A percentile compares a stretch with the other conserved stretches of the same genome.
phyloP scores from a whole-genome alignment of 2,113 vertebrate species.

The Numida meleagris region DNA sequence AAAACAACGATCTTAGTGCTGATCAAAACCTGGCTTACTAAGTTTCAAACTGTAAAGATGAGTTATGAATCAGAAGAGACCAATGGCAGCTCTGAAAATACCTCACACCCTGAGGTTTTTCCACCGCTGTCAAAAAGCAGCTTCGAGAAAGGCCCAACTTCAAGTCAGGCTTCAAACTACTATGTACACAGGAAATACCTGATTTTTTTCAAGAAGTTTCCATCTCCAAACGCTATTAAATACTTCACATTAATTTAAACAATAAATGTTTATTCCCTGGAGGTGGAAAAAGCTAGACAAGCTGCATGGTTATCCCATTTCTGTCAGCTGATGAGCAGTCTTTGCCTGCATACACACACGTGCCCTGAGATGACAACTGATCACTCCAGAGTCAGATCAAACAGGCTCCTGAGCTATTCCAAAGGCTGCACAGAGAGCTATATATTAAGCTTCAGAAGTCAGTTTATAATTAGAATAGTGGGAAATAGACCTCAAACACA shows the following conservation, averaged over 20 bases:
- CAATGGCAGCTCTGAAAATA: neutral
- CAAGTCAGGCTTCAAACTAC: neutral
- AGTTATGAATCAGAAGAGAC: neutral
- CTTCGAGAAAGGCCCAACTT: neutral
- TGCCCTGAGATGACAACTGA: neutral
- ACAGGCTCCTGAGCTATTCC: neutral
- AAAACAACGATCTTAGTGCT: neutral
- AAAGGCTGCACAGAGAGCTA: neutral
- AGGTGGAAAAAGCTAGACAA: neutral
- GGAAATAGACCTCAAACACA: constrained; percentile 3
- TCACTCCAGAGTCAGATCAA: neutral
- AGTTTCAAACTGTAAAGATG: neutral
- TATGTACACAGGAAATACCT: neutral
- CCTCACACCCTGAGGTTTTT: neutral
- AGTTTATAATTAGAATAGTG: neutral
- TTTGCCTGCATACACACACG: neutral
- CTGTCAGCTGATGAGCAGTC: neutral
- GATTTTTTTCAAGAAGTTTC: neutral
- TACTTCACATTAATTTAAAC: neutral
- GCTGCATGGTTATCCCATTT: neutral
- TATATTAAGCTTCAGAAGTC: neutral
- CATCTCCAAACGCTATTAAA: neutral
- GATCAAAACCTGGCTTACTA: neutral
- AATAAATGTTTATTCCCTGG: neutral
- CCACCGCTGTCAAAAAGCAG: neutral